Conservation (phyloP, 1,140 invertebrate genomes). For the Drosophila varians region DNA sequence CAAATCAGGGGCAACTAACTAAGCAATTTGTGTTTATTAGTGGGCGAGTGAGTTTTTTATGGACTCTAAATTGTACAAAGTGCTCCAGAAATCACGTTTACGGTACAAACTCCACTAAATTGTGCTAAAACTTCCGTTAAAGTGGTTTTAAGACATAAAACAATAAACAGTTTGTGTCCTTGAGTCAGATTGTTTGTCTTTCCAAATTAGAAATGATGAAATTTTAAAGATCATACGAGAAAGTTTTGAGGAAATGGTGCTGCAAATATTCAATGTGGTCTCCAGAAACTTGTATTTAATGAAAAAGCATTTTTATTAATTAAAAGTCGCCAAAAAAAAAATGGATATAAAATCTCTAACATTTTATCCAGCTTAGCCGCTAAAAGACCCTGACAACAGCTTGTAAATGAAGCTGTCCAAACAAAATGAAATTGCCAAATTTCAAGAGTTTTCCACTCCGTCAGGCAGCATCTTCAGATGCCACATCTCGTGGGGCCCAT, state of each 20-base stretch:
- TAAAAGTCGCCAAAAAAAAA: not conserved
- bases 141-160: constrained; percentile 7
- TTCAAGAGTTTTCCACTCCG: constrained; percentile 45
- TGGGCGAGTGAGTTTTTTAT: constrained; percentile 54
- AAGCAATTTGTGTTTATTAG: constrained; percentile 55
- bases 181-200: not conserved
- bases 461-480: constrained; percentile 25
- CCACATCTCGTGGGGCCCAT: constrained; percentile 25
- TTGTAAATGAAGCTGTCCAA: constrained; percentile 42
- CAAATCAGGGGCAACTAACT: constrained; percentile 22
- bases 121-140: constrained; percentile 14
- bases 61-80: constrained; percentile 36
- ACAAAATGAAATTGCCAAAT: constrained; percentile 35
- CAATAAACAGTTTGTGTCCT: constrained; percentile 22
- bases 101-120: constrained; percentile 25
- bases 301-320: too few species aligned
- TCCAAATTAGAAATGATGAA: not conserved
- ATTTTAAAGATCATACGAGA: not conserved
- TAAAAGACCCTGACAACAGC: constrained; percentile 23
- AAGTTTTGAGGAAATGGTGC: not conserved
- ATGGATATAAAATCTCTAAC: not conserved
- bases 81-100: constrained; percentile 45
- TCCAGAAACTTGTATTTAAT: not conserved
- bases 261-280: too few species aligned
- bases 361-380: not conserved